Evolutionary conservation across 2,797 vertebrate species (phyloP).

Genomic region (Lutjanus argentimaculatus): DNA sequence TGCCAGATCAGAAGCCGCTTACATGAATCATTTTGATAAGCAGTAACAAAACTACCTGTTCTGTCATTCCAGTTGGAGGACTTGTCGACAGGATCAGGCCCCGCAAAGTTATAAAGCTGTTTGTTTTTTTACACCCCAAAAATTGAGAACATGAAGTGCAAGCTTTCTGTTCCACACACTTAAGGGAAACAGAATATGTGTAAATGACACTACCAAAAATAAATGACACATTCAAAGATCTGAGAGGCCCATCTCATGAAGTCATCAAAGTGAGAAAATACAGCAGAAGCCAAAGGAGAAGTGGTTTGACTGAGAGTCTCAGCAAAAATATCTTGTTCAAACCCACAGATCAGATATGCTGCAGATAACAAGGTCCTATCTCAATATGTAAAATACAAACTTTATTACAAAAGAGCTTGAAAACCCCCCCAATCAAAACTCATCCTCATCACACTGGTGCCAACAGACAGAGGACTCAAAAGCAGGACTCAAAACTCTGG

Average conservation of each 20-base stretch:
- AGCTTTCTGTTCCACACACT: conserved; percentile 12
- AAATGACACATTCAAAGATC: not conserved
- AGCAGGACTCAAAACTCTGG: too few species aligned
- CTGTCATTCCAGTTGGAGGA: not conserved
- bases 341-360: not conserved
- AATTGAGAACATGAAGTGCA: not conserved
- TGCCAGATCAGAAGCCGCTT: not conserved
- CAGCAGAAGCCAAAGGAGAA: not conserved
- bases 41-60: not conserved
- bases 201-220: not conserved
- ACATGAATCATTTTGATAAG: not conserved
- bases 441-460: too few species aligned
- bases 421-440: not conserved
- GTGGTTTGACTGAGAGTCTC: not conserved
- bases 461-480: too few species aligned
- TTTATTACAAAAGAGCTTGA: not conserved
- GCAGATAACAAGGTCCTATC: not conserved
- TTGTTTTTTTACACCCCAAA: not conserved
- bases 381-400: not conserved
- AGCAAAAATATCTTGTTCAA: not conserved
- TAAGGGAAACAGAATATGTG: not conserved
- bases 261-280: not conserved
- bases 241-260: not conserved
- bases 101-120: not conserved
- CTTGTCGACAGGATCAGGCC: not conserved